phyloP scores from a whole-genome alignment of 2,797 vertebrate species.

The Arnoldichthys spilopterus region DNA sequence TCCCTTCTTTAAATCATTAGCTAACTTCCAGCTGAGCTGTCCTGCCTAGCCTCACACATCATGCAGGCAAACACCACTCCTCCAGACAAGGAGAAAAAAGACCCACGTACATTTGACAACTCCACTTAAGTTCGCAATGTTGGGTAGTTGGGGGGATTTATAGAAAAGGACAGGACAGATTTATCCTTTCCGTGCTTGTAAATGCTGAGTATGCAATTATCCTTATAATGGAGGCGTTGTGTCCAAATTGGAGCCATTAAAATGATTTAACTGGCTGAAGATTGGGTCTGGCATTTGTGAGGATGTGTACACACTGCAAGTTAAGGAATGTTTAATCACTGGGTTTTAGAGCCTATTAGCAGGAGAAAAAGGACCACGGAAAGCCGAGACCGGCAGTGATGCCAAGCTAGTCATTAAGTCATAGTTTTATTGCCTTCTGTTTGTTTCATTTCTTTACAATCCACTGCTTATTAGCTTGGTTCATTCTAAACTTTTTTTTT shows the following conservation, averaged over 20 bases:
- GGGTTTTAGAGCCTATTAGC: constrained; percentile 77
- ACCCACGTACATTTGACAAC: constrained; percentile 75
- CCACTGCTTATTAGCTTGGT: constrained; percentile 55
- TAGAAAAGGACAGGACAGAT: constrained; percentile 82
- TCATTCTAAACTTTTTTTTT: constrained; percentile 52
- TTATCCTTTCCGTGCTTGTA: constrained; percentile 84
- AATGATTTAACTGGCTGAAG: constrained; percentile 85
- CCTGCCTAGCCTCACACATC: constrained; percentile 66
- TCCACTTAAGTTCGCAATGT: constrained; percentile 78
- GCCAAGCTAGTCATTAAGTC: constrained; percentile 73
- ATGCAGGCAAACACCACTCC: constrained; percentile 65
- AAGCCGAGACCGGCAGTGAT: constrained; percentile 67
- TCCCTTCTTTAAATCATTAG: constrained; percentile 64
- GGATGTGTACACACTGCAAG: constrained; percentile 83
- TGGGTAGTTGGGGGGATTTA: constrained; percentile 73
- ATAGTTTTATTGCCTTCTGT: constrained; percentile 60
- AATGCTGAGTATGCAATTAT: constrained; percentile 87
- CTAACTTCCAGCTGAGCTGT: constrained; percentile 60
- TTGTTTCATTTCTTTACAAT: constrained; percentile 58
- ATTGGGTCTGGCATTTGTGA: constrained; percentile 85
- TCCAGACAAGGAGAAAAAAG: constrained; percentile 69
- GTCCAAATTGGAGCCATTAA: constrained; percentile 87
- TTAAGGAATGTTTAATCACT: constrained; percentile 83
- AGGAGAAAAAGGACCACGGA: constrained; percentile 66
- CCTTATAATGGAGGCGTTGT: constrained; percentile 85